Percentiles rank a stretch among this genome's conserved stretches.
phyloP scores from a whole-genome alignment of 2,797 vertebrate genomes.

The Pteropus rufus region DNA sequence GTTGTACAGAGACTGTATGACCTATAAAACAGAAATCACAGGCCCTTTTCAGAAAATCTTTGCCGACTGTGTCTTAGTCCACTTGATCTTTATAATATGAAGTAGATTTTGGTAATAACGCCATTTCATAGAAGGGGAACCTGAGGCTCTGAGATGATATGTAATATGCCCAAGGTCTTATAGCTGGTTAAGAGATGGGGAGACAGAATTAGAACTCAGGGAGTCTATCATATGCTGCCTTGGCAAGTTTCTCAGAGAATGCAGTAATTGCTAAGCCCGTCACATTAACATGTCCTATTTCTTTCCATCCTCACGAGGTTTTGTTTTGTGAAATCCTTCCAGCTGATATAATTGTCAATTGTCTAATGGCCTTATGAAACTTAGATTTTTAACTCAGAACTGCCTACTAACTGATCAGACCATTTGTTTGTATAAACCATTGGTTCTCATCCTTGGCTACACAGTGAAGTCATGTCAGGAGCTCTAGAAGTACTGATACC shows the following conservation, averaged over 20 bases:
- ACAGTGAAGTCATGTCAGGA: neutral
- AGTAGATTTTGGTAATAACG: neutral
- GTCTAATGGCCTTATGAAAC: neutral
- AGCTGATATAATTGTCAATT: neutral
- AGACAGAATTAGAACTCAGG: neutral
- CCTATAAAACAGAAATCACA: neutral
- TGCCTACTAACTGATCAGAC: neutral
- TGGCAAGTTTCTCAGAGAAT: neutral
- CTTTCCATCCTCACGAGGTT: neutral
- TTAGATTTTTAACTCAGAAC: neutral
- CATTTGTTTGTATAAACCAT: neutral
- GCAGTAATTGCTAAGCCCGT: neutral
- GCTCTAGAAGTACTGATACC: neutral
- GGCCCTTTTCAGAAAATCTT: neutral
- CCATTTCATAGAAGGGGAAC: neutral
- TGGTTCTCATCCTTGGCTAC: neutral
- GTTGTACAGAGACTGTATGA: neutral
- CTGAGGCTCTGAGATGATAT: neutral
- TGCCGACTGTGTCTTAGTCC: neutral
- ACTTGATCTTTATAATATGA: neutral
- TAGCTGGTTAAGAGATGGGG: neutral
- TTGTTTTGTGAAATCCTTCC: conserved; percentile 18
- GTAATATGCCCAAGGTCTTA: neutral
- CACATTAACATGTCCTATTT: neutral
- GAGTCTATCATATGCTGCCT: neutral